A percentile compares a stretch with the other conserved stretches of the same genome.
phyloP scores from a whole-genome alignment of 2,888 invertebrate genomes.

The Plutella xylostella region DNA sequence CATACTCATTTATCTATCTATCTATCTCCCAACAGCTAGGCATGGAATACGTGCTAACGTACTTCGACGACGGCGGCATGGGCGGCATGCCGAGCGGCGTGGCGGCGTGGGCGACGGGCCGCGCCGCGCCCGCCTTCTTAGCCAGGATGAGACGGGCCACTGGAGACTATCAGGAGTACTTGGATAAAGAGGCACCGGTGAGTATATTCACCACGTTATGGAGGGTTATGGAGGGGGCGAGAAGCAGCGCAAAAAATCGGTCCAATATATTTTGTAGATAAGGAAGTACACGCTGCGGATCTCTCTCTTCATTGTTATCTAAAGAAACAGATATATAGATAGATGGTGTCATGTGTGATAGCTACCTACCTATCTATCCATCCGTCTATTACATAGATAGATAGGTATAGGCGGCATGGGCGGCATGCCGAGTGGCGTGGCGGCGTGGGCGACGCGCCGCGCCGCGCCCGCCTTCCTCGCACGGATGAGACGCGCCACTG shows the following conservation, averaged over 20 bases:
- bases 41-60: constrained; percentile 86
- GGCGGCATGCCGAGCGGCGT: constrained; percentile 81
- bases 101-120: constrained; percentile 82
- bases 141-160: constrained; percentile 78
- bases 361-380: no score
- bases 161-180: constrained; percentile 59
- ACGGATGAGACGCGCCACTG: constrained; percentile 77
- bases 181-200: background rate
- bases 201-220: no score
- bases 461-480: constrained; percentile 83
- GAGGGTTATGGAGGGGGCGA: no score
- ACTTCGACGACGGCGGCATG: constrained; percentile 89
- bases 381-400: no score
- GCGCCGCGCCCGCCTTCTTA: constrained; percentile 83
- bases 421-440: constrained; percentile 80
- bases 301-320: no score
- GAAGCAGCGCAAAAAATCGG: no score
- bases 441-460: constrained; percentile 81
- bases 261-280: no score
- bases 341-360: no score
- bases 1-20: background rate
- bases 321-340: no score
- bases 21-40: constrained; percentile 74
- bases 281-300: no score
- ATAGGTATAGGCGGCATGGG: constrained; percentile 88